Conservation (phyloP, 2,113 vertebrate genomes). For the Indicator indicator region DNA sequence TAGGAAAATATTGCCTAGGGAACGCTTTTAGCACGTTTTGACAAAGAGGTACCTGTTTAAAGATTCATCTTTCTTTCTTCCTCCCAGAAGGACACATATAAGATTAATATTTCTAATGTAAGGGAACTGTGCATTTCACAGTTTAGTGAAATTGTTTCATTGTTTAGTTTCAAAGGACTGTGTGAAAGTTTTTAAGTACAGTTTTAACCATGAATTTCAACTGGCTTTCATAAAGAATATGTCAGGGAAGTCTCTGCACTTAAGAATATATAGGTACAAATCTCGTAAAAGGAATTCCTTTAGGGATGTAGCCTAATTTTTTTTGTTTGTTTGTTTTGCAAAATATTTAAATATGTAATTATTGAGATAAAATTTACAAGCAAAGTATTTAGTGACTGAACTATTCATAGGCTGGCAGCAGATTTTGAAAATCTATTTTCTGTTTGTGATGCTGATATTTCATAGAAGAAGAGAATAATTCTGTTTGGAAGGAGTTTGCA, state of each 20-base stretch:
- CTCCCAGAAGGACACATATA: neutral
- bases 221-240: neutral
- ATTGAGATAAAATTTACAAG: neutral
- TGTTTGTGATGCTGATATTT: neutral
- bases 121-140: neutral
- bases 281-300: neutral
- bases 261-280: neutral
- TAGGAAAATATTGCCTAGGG: neutral
- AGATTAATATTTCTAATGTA: neutral
- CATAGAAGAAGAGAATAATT: neutral
- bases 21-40: neutral
- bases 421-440: neutral
- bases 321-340: neutral
- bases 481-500: neutral
- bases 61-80: neutral
- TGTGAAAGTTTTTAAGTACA: neutral
- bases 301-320: neutral
- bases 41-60: neutral
- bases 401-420: neutral
- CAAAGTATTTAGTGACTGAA: neutral
- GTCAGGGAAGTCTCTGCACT: neutral
- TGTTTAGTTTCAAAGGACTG: neutral
- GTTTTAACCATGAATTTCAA: neutral
- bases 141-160: neutral
- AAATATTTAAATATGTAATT: neutral